Conservation (phyloP, 1,140 invertebrate genomes). For the Laupala kohalensis region DNA sequence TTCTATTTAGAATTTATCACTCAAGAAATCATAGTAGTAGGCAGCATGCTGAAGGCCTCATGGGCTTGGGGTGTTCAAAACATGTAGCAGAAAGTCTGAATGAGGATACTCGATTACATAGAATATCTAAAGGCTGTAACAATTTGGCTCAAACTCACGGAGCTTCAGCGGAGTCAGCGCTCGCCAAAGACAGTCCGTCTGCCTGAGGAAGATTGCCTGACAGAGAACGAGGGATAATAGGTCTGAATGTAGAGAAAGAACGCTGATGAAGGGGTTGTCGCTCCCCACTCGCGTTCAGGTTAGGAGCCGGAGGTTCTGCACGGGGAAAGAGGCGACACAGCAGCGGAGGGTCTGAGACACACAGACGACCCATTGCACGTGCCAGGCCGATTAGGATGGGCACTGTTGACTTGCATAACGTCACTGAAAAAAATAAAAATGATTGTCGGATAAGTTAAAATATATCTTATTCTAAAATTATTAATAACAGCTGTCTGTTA, state of each 20-base stretch:
- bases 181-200: constrained; percentile 8
- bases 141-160: constrained; percentile 2
- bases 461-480: too few species aligned
- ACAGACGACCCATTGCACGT: constrained; percentile 76
- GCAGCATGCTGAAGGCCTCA: too few species aligned
- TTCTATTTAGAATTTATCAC: too few species aligned
- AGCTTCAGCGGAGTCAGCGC: background rate
- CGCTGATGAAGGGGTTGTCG: constrained; percentile 34
- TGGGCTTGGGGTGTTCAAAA: too few species aligned
- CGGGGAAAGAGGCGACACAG: constrained; percentile 74
- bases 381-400: constrained; percentile 77
- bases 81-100: too few species aligned
- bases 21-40: too few species aligned
- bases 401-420: constrained; percentile 68
- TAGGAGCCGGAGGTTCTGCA: constrained; percentile 42
- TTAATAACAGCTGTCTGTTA: too few species aligned
- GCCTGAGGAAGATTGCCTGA: constrained; percentile 63
- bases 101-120: too few species aligned
- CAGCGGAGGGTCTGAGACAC: constrained; percentile 57
- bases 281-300: constrained; percentile 21
- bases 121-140: too few species aligned
- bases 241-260: constrained; percentile 31
- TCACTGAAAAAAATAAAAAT: constrained; percentile 31
- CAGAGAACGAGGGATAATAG: constrained; percentile 84
- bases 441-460: too few species aligned